Conservation (phyloP, 2,113 vertebrate genomes). For the Tachuris rubrigastra region DNA sequence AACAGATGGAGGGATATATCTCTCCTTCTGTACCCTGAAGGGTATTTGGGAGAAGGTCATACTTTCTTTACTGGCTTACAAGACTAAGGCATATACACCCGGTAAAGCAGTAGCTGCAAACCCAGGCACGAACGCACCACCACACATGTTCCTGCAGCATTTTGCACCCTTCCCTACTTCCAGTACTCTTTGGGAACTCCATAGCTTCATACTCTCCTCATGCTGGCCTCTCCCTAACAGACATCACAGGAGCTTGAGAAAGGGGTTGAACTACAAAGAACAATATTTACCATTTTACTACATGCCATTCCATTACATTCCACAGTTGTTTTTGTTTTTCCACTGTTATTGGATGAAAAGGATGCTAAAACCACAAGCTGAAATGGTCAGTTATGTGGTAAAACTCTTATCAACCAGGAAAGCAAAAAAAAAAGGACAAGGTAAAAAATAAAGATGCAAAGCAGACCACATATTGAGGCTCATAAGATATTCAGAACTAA, state of each 20-base stretch:
- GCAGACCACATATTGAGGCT: not conserved
- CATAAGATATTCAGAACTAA: not conserved
- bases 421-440: not conserved
- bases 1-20: not conserved
- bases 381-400: not conserved
- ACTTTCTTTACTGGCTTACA: not conserved
- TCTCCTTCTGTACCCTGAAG: not conserved
- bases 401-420: conserved; percentile 19
- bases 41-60: not conserved
- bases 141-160: not conserved
- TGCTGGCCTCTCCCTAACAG: not conserved
- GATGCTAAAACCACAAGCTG: conserved; percentile 48
- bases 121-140: not conserved
- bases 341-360: not conserved
- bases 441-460: not conserved
- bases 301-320: conserved; percentile 38
- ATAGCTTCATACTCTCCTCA: not conserved
- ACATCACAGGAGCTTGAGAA: not conserved
- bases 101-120: not conserved
- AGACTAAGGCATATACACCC: not conserved
- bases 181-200: not conserved
- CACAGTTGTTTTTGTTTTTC: conserved; percentile 35
- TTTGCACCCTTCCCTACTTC: not conserved
- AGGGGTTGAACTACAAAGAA: conserved; percentile 5
- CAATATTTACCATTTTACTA: conserved; percentile 45